Evolutionary conservation across 2,113 vertebrate species (phyloP).

Genomic region (Macrotis lagotis): DNA sequence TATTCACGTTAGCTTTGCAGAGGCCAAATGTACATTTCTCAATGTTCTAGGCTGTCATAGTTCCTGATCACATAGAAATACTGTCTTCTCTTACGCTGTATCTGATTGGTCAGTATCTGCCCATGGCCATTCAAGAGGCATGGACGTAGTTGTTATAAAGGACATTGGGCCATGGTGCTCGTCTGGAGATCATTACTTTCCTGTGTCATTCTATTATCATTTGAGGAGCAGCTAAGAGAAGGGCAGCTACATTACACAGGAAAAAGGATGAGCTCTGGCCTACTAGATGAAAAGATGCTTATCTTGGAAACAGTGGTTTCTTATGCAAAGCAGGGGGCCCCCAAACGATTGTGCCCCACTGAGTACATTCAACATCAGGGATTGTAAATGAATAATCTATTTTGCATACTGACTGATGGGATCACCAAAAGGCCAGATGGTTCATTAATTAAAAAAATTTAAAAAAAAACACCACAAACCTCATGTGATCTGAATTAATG

Average conservation of each 20-base stretch:
- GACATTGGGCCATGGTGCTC: not conserved
- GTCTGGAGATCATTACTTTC: not conserved
- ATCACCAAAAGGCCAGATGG: constrained; percentile 64
- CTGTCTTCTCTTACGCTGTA: not conserved
- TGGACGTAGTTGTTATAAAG: not conserved
- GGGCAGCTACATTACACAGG: constrained; percentile 53
- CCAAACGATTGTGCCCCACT: constrained; percentile 61
- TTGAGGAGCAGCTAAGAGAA: constrained; percentile 68
- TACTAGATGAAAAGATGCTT: constrained; percentile 78
- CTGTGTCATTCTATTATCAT: constrained; percentile 56
- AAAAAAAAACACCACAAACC: constrained; percentile 52
- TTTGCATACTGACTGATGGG: constrained; percentile 66
- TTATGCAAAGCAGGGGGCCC: constrained; percentile 72
- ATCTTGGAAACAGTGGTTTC: constrained; percentile 78
- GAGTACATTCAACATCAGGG: constrained; percentile 70
- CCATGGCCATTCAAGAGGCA: not conserved
- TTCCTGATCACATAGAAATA: not conserved
- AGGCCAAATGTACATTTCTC: not conserved
- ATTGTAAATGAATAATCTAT: constrained; percentile 69
- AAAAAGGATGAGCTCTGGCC: constrained; percentile 60
- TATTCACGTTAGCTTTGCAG: too few relatives aligned
- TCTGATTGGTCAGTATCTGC: not conserved
- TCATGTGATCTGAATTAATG: constrained; percentile 43
- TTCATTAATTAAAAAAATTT: constrained; percentile 74
- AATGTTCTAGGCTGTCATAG: not conserved